phyloP scores from a whole-genome alignment of 2,113 vertebrate genomes.

The Narcine bancroftii region DNA sequence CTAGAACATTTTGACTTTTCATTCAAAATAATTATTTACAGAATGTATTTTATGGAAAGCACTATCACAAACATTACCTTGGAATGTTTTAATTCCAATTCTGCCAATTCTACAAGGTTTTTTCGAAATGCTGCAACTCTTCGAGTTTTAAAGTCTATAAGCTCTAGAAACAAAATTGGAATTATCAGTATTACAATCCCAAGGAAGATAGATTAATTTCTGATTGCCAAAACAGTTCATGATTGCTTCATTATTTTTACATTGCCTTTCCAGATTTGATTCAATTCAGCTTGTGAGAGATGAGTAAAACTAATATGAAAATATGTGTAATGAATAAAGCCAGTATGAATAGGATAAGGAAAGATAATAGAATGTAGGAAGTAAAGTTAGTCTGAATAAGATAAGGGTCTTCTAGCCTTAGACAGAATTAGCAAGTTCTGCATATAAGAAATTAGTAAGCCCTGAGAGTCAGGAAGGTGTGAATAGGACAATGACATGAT shows the following conservation, averaged over 20 bases:
- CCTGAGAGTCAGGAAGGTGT: no score
- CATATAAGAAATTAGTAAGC: no score
- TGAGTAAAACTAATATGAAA: no score
- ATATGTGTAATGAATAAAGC: no score
- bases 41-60: not conserved
- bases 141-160: constrained; percentile 95
- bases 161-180: constrained; percentile 59
- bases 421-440: no score
- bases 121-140: constrained; percentile 96
- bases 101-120: constrained; percentile 95
- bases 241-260: not conserved
- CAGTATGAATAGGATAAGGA: no score
- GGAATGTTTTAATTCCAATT: constrained; percentile 96
- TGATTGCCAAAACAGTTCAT: not conserved
- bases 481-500: no score
- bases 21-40: not conserved
- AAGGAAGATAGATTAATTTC: not conserved
- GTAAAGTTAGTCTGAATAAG: no score
- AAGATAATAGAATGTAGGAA: no score
- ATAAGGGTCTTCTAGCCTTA: no score
- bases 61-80: constrained; percentile 64
- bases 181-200: not conserved
- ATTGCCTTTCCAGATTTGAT: not conserved
- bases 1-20: no score
- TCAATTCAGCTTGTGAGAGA: no score